Percentiles rank a stretch among this genome's conserved stretches.
These are phyloP conservation scores for Agrotis exclamationis DNA, from an alignment of 2,888 invertebrate genomes.

Conservation along the genomic window DNA sequence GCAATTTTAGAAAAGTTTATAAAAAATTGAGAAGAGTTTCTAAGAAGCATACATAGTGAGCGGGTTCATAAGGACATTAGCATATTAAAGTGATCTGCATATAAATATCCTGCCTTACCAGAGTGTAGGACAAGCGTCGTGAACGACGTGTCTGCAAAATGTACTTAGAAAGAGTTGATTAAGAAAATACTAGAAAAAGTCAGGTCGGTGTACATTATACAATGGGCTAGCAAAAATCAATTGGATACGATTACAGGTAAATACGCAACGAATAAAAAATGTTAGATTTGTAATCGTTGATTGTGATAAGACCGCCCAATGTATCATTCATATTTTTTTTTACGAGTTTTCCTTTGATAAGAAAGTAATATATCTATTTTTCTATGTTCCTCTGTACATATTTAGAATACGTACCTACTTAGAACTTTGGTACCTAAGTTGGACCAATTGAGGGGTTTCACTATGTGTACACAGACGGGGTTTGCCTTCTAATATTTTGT, in stretches of 20 bases:
- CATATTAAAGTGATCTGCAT: constrained; percentile 71
- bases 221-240: neutral
- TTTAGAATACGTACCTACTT: neutral
- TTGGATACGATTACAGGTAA: neutral
- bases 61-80: constrained; percentile 55
- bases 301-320: neutral
- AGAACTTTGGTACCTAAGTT: too few relatives aligned
- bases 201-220: neutral
- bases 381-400: too few relatives aligned
- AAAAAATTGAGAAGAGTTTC: constrained; percentile 19
- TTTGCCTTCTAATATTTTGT: too few relatives aligned
- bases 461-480: too few relatives aligned
- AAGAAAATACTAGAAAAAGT: constrained; percentile 4
- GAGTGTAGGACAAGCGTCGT: constrained; percentile 26
- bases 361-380: too few relatives aligned
- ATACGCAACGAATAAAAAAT: neutral
- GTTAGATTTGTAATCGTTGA: constrained; percentile 1
- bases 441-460: too few relatives aligned
- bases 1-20: constrained; percentile 13
- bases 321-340: neutral
- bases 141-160: constrained; percentile 33
- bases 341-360: neutral
- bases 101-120: constrained; percentile 59
- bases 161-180: constrained; percentile 29
- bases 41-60: constrained; percentile 32